phyloP scores from a whole-genome alignment of 2,113 vertebrate genomes.

The Cottus gobio region DNA sequence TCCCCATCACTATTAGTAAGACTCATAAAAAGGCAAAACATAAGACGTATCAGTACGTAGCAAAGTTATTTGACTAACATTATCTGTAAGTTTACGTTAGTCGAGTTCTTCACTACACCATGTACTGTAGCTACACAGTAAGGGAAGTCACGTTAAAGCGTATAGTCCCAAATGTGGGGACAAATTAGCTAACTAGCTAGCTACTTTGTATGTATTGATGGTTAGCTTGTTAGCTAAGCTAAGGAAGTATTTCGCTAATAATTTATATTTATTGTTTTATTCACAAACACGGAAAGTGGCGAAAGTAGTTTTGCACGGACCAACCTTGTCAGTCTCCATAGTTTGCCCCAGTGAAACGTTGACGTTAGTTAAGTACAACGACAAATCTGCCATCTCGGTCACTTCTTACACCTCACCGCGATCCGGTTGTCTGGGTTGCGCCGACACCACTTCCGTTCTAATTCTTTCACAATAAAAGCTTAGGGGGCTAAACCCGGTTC shows the following conservation, averaged over 20 bases:
- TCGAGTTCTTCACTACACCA: not conserved
- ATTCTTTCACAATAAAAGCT: conserved; percentile 51
- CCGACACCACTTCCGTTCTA: conserved; percentile 8
- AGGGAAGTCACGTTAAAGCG: not conserved
- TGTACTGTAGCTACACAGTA: not conserved
- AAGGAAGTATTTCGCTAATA: conserved; percentile 52
- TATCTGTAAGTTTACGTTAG: not conserved
- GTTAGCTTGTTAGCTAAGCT: conserved; percentile 58
- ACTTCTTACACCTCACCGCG: not conserved
- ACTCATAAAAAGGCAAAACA: not conserved
- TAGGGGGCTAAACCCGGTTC: not conserved
- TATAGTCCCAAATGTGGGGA: too few relatives aligned
- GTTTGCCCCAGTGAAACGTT: conserved; percentile 75
- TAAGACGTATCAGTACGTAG: not conserved
- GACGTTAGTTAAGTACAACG: conserved; percentile 74
- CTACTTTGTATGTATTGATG: conserved; percentile 42
- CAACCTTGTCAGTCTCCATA: conserved; percentile 82
- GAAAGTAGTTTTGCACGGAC: not conserved
- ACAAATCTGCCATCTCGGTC: conserved; percentile 71
- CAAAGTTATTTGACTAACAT: not conserved
- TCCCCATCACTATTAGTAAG: not conserved
- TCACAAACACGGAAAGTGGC: not conserved
- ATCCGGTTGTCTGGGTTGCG: not conserved
- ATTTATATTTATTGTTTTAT: not conserved
- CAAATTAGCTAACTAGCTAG: conserved; percentile 3